Base-by-base conservation (phyloP, 2,113 vertebrate species). In the Hydrolagus affinis region DNA sequence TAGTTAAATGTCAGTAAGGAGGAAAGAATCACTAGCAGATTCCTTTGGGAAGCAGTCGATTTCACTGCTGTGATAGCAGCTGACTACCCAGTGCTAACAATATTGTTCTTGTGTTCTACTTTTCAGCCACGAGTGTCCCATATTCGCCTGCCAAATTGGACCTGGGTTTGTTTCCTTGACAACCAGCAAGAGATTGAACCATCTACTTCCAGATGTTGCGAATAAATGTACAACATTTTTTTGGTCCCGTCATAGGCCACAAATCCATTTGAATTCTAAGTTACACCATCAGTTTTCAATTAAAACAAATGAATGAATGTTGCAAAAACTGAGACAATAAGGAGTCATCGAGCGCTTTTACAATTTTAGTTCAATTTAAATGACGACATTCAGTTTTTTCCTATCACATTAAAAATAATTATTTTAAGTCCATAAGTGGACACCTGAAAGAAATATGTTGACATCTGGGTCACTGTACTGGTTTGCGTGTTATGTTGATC, bases 51-150 rank as follows among this genome's bases (percentile, higher is more conserved):
- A 75, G 56, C 19, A 30, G 17, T 56, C 10, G 15, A 75, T 57
- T 75, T 44, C 6, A 44, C 44, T 44, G 44, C 44, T 44, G 21
- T 75, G 32, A 30, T 19, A 56, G 72, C 44, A 15, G 19, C 73
- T 57, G 32, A 56, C 32, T 21, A 75, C 10, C 8, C 30, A 56
- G 17, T 56, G 73, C 19, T 75, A 75, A 56, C 15, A 74, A 75
- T 75, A 4, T 75, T 75, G 30, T 56, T 21, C 30, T 75, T 75
- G 19, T 56, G 32, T 75, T 56, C 32, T 10, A 75, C 73, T 75
- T 75, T 75, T 75, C 19, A 75, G 73, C n/a, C 32, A 57, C 19
- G 32, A 75, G 30, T 75, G 73, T 57, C 73, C 32, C 73, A 75
- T 44, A 75, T 75, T 75, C 73, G 73, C 14, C 73, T 56, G 32